Evolutionary conservation across 2,888 invertebrate species (phyloP).

Genomic region (Kryphioiulus occultus): DNA sequence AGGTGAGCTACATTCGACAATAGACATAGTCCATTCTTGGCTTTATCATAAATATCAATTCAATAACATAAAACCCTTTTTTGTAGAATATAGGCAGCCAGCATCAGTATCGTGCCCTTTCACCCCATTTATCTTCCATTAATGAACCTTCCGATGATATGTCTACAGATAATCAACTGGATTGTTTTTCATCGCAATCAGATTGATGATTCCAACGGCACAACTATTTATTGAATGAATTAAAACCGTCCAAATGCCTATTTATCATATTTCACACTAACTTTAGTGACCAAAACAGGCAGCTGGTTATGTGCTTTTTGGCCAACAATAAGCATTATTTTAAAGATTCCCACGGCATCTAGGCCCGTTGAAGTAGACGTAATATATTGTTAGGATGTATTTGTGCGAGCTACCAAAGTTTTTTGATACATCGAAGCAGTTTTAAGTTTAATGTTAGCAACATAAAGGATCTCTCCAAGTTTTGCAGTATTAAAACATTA

Average conservation of each 20-base stretch:
- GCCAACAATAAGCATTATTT: no score
- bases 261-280: background rate
- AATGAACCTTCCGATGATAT: background rate
- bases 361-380: no score
- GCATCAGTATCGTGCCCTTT: background rate
- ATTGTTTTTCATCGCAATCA: background rate
- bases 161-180: background rate
- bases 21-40: background rate
- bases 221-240: background rate
- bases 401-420: no score
- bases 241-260: background rate
- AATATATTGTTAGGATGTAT: no score
- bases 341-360: no score
- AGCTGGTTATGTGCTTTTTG: background rate
- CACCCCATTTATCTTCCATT: constrained; percentile 24
- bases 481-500: no score
- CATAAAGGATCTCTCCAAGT: no score
- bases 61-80: background rate
- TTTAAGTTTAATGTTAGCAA: no score
- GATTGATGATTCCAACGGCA: background rate
- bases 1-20: background rate
- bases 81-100: background rate
- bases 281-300: background rate
- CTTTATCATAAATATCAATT: background rate
- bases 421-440: no score